A percentile compares a stretch with the other conserved stretches of the same genome.
phyloP scores from a whole-genome alignment of 1,140 invertebrate genomes.

The Aphelinus certus region DNA sequence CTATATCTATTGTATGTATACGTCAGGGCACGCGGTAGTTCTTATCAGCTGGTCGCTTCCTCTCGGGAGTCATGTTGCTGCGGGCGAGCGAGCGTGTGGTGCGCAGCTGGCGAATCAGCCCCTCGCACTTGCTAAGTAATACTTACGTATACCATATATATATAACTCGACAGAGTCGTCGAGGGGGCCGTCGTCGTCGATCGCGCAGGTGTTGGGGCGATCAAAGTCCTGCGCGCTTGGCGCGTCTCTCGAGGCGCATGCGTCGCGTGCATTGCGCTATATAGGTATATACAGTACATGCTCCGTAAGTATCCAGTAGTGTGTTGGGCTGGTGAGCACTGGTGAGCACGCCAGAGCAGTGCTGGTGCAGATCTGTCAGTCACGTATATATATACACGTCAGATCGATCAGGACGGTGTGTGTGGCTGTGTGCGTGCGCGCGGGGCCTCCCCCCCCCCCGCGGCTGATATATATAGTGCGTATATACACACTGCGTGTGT shows the following conservation, averaged over 20 bases:
- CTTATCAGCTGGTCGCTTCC: not conserved
- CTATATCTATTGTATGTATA: not conserved
- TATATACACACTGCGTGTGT: not conserved
- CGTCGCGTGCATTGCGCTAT: too few relatives aligned
- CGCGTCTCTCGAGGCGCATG: not conserved
- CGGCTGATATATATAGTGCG: not conserved
- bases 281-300: too few relatives aligned
- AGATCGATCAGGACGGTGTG: too few relatives aligned
- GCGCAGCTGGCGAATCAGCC: constrained; percentile 1
- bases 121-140: not conserved
- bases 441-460: not conserved
- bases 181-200: too few relatives aligned
- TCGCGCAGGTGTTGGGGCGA: not conserved
- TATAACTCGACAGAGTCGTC: too few relatives aligned
- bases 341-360: too few relatives aligned
- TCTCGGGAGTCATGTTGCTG: not conserved
- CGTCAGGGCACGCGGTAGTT: not conserved
- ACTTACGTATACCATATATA: too few relatives aligned
- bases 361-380: too few relatives aligned
- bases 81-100: not conserved
- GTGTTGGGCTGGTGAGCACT: too few relatives aligned
- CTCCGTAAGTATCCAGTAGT: too few relatives aligned
- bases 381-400: too few relatives aligned
- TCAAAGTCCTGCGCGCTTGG: constrained; percentile 32
- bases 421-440: not conserved